Conservation (phyloP, 1,140 invertebrate species). For the Cotesia vestalis region DNA sequence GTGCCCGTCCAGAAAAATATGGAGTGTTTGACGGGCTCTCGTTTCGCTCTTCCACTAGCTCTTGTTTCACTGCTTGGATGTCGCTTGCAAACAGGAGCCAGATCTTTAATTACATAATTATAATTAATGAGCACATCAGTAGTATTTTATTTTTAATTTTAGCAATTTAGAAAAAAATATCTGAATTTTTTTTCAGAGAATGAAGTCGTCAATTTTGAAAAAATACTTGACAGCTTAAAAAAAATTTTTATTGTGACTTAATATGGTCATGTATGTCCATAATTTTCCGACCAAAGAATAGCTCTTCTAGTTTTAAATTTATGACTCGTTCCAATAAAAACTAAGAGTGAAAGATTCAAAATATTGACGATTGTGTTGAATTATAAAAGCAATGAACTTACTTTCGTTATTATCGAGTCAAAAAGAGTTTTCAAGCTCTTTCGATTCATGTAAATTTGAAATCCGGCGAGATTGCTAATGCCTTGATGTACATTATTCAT, state of each 20-base stretch:
- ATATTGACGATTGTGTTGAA: neutral
- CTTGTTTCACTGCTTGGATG: conserved; percentile 77
- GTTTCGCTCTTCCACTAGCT: conserved; percentile 72
- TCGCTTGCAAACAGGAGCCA: conserved; percentile 83
- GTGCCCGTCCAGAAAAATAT: conserved; percentile 75
- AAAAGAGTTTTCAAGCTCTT: conserved; percentile 72
- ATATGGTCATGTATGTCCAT: too few relatives aligned
- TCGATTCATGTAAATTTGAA: conserved; percentile 76
- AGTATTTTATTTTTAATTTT: too few relatives aligned
- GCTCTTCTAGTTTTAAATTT: too few relatives aligned
- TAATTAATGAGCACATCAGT: too few relatives aligned
- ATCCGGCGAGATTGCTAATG: conserved; percentile 71
- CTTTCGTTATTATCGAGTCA: conserved; percentile 69
- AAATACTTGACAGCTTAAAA: neutral
- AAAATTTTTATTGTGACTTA: neutral
- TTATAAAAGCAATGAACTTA: conserved; percentile 45
- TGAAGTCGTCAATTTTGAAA: too few relatives aligned
- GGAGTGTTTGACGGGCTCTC: conserved; percentile 73
- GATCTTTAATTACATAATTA: conserved; percentile 61
- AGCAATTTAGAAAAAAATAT: too few relatives aligned
- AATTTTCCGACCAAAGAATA: too few relatives aligned
- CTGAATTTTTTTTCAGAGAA: too few relatives aligned
- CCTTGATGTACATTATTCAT: conserved; percentile 78
- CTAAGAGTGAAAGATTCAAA: too few relatives aligned
- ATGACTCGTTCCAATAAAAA: too few relatives aligned